Evolutionary conservation across 1,140 invertebrate genomes (phyloP).

Genomic region (Drosophila athabasca): DNA sequence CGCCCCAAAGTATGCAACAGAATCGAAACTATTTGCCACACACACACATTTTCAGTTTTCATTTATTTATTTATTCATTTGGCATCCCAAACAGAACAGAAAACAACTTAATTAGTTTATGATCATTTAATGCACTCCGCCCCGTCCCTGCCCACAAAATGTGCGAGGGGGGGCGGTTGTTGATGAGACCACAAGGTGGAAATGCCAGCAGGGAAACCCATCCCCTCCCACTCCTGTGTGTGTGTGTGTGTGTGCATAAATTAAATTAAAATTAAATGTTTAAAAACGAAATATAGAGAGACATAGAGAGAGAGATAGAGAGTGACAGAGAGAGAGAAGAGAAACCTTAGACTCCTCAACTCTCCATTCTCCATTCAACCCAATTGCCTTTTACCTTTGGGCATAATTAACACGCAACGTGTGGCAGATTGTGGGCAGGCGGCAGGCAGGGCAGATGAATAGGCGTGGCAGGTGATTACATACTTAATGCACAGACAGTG

Average conservation of each 20-base stretch:
- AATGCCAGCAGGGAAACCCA: neutral
- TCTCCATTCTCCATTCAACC: slow-evolving; percentile 23
- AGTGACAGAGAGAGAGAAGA: neutral
- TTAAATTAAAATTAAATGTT: slow-evolving; percentile 80
- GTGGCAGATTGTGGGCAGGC: no score
- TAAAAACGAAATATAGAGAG: slow-evolving; percentile 50
- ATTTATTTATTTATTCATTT: slow-evolving; percentile 21
- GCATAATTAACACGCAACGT: slow-evolving; percentile 49
- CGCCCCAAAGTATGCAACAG: slow-evolving; percentile 18
- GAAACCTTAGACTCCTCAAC: slow-evolving; percentile 14
- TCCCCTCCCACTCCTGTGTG: neutral
- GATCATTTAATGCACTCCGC: slow-evolving; percentile 75
- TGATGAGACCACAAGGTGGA: no score
- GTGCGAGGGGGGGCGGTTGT: neutral
- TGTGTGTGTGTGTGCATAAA: slow-evolving; percentile 71
- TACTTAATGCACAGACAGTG: slow-evolving; percentile 36
- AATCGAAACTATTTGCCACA: slow-evolving; percentile 37
- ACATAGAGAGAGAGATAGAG: neutral
- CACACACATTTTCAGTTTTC: neutral
- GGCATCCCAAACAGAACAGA: neutral
- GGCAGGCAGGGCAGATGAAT: slow-evolving; percentile 2
- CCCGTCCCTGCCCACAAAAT: no score
- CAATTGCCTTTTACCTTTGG: slow-evolving; percentile 60
- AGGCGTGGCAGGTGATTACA: slow-evolving; percentile 45
- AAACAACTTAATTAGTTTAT: slow-evolving; percentile 75